Percentiles rank a stretch among this genome's conserved stretches.
These are phyloP conservation scores for Cylindroiulus punctatus DNA, from an alignment of 2,888 invertebrate genomes.

Conservation along the genomic window DNA sequence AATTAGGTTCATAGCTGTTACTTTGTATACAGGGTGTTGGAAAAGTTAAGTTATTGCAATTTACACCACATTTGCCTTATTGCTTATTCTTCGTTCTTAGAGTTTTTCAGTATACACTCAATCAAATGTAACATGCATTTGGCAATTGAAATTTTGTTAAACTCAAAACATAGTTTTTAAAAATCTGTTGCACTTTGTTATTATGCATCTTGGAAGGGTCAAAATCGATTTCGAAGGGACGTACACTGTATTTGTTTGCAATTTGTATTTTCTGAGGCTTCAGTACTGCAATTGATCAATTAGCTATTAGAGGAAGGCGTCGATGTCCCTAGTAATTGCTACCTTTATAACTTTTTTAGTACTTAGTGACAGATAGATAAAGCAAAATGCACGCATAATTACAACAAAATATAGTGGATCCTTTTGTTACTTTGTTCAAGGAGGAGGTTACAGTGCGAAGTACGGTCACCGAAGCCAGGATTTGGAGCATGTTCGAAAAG, in stretches of 20 bases:
- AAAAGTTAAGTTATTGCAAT: too few species aligned
- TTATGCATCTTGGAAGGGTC: background rate
- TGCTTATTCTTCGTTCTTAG: too few species aligned
- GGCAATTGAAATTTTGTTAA: background rate
- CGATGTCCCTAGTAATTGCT: background rate
- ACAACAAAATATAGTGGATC: background rate
- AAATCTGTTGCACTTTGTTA: background rate
- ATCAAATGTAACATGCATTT: background rate
- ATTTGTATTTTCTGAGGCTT: background rate
- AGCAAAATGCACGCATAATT: slow-evolving; percentile 15
- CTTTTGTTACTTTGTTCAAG: slow-evolving; percentile 42
- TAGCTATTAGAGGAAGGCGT: slow-evolving; percentile 33
- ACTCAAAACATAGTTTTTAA: background rate
- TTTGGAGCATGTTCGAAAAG: slow-evolving; percentile 58
- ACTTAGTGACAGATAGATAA: background rate
- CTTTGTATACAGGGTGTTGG: too few species aligned
- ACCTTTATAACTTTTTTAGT: background rate
- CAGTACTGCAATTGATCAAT: slow-evolving; percentile 16
- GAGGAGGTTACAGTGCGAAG: slow-evolving; percentile 56
- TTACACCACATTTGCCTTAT: too few species aligned
- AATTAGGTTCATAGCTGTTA: background rate
- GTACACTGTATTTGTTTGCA: background rate
- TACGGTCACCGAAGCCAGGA: slow-evolving; percentile 56
- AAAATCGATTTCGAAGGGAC: background rate
- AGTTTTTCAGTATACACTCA: too few species aligned